Evolutionary conservation across 2,888 invertebrate species (phyloP).

Genomic region (Corythucha ciliata): DNA sequence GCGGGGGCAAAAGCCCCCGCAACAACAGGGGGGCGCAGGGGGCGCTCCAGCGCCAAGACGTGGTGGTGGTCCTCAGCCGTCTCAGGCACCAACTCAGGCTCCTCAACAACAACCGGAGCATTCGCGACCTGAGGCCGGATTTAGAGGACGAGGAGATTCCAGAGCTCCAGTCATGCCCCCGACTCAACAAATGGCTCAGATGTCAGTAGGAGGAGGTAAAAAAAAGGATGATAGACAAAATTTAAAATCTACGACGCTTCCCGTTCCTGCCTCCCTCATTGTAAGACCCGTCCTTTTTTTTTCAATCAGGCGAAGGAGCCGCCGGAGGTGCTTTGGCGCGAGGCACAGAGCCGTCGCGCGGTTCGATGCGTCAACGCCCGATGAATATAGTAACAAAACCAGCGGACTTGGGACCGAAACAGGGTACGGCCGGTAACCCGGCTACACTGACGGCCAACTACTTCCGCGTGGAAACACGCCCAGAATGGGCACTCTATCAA

Average conservation of each 20-base stretch:
- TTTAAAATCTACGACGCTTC: no score
- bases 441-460: no score
- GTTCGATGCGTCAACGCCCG: not conserved
- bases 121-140: no score
- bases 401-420: conserved; percentile 20
- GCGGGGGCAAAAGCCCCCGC: not conserved
- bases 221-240: no score
- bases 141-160: no score
- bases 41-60: not conserved
- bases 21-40: not conserved
- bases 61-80: not conserved
- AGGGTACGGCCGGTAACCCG: conserved; percentile 28
- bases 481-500: conserved; percentile 62
- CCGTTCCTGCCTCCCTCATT: no score
- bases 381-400: no score
- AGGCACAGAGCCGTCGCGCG: not conserved
- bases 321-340: no score
- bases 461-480: conserved; percentile 51
- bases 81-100: not conserved
- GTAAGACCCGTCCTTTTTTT: no score
- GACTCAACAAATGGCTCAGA: not conserved
- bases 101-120: not conserved
- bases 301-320: no score
- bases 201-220: no score
- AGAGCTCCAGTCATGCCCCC: no score